phyloP scores from a whole-genome alignment of 2,113 vertebrate genomes.

The Talpa occidentalis region DNA sequence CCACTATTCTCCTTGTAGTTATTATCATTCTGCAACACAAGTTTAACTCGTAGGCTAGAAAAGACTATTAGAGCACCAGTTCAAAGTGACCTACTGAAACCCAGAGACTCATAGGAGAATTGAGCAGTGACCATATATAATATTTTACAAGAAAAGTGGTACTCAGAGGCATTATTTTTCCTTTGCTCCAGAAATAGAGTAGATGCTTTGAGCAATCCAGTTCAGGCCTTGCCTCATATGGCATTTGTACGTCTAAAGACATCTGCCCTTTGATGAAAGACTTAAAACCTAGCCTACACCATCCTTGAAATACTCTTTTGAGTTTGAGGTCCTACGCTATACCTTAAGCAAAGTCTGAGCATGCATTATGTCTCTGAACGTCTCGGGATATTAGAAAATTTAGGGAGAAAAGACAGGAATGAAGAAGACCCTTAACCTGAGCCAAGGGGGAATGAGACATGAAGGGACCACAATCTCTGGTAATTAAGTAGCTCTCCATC shows the following conservation, averaged over 20 bases:
- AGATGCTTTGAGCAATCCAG: neutral
- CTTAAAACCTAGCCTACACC: neutral
- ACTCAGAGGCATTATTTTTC: neutral
- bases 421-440: neutral
- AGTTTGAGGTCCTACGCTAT: neutral
- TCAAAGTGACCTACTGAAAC: neutral
- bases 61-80: neutral
- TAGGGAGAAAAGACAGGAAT: neutral
- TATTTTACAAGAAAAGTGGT: conserved; percentile 18
- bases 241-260: neutral
- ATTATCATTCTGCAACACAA: neutral
- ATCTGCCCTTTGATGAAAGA: neutral
- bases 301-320: neutral
- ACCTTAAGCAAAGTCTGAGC: neutral
- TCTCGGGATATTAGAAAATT: neutral
- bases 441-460: neutral
- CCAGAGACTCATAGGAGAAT: neutral
- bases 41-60: neutral
- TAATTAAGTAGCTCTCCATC: neutral
- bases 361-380: neutral
- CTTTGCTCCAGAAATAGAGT: conserved; percentile 33
- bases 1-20: neutral
- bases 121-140: neutral
- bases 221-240: neutral
- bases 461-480: neutral